A percentile compares a stretch with the other conserved stretches of the same genome.
phyloP scores from a whole-genome alignment of 2,888 invertebrate species.

The Apocheima hispidaria region DNA sequence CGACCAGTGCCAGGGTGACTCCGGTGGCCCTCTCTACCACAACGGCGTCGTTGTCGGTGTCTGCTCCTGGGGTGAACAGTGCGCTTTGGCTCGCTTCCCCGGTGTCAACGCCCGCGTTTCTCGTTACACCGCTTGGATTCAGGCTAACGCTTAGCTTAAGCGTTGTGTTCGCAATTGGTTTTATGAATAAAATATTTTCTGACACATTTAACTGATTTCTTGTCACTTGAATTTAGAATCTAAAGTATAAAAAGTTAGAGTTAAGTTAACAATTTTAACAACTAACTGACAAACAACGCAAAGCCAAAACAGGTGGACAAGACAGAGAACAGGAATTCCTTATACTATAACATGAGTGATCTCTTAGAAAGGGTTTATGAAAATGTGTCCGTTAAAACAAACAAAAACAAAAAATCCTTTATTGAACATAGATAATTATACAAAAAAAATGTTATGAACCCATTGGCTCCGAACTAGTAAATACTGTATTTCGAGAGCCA shows the following conservation, averaged over 20 bases:
- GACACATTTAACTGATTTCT: not conserved
- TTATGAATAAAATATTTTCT: not conserved
- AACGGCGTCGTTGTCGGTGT: constrained; percentile 52
- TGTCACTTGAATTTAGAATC: not conserved
- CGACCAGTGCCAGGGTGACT: constrained; percentile 70
- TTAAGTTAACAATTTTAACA: too few species aligned
- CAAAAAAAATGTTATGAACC: too few species aligned
- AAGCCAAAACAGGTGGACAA: too few species aligned
- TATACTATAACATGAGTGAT: too few species aligned
- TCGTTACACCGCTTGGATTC: constrained; percentile 43
- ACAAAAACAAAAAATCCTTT: too few species aligned
- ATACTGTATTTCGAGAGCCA: too few species aligned
- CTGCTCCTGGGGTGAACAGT: constrained; percentile 50
- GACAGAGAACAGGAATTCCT: too few species aligned
- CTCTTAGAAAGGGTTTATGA: too few species aligned
- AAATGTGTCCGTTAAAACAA: too few species aligned
- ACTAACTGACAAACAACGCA: too few species aligned
- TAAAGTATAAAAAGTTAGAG: not conserved
- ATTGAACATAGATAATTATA: too few species aligned
- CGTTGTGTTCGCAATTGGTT: not conserved
- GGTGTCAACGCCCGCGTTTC: constrained; percentile 53
- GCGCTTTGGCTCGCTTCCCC: constrained; percentile 47
- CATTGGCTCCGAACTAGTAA: too few species aligned
- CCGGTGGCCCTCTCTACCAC: constrained; percentile 66
- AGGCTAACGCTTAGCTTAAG: constrained; percentile 30